Conservation (phyloP, 2,113 vertebrate genomes). For the Dolichallabes microphthalmus region DNA sequence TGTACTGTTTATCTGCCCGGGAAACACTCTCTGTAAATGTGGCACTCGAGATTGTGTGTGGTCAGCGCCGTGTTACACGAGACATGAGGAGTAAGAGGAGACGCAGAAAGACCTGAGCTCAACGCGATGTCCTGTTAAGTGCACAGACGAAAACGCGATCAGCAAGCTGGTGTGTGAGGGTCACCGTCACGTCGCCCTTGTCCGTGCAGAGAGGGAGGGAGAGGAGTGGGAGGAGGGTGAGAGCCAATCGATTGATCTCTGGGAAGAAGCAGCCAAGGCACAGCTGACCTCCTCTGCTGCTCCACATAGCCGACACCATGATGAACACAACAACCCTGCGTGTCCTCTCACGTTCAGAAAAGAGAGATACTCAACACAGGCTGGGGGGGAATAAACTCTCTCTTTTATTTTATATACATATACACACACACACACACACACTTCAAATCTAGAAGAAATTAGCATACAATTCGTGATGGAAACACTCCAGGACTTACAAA, state of each 20-base stretch:
- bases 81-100: neutral
- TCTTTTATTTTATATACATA: neutral
- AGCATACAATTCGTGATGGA: neutral
- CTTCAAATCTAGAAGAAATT: neutral
- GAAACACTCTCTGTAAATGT: neutral
- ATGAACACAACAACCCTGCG: neutral
- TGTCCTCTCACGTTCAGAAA: neutral
- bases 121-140: neutral
- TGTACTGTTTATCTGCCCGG: conserved; percentile 7
- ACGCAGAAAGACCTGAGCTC: neutral
- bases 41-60: neutral
- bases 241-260: conserved; percentile 21
- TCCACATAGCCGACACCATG: conserved; percentile 18
- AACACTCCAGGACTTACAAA: neutral
- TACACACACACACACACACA: too few relatives aligned
- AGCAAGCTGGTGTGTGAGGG: neutral
- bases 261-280: conserved; percentile 14
- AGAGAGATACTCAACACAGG: neutral
- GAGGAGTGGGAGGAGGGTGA: too few relatives aligned
- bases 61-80: neutral
- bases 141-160: neutral
- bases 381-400: neutral
- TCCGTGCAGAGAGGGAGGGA: neutral
- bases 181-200: conserved; percentile 8
- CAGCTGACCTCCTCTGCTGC: conserved; percentile 39